These are phyloP conservation scores for Nebria salina DNA, from an alignment of 2,888 invertebrate genomes.

Conservation along the genomic window DNA sequence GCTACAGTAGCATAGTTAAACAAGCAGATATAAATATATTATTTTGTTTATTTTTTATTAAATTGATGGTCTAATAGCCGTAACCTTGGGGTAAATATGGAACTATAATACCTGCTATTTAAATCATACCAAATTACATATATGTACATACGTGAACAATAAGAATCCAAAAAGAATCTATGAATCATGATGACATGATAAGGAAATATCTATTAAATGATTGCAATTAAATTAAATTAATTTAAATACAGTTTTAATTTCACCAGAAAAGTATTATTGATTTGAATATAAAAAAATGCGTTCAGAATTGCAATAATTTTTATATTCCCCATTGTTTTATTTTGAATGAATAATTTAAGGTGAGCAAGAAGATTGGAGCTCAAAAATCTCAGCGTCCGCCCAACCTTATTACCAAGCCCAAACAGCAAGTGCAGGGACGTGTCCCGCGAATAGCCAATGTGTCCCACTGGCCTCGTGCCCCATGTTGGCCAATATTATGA, in stretches of 20 bases:
- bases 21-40: not conserved
- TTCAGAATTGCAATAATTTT: too few species aligned
- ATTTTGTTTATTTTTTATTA: not conserved
- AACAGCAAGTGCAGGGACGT: conserved; percentile 47
- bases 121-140: conserved; percentile 32
- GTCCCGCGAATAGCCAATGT: conserved; percentile 61
- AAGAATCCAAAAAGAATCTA: not conserved
- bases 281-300: too few species aligned
- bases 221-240: not conserved
- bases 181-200: not conserved
- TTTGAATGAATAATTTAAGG: conserved; percentile 12
- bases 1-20: not conserved
- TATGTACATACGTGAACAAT: conserved; percentile 30
- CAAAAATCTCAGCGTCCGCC: conserved; percentile 25
- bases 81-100: conserved; percentile 37
- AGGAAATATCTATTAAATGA: not conserved
- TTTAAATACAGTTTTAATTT: too few species aligned
- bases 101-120: conserved; percentile 35
- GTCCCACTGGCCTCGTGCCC: conserved; percentile 69
- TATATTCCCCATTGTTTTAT: conserved; percentile 7
- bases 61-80: conserved; percentile 17
- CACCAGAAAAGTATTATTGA: too few species aligned
- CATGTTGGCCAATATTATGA: conserved; percentile 67
- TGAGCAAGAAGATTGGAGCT: conserved; percentile 44
- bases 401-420: conserved; percentile 31